A percentile compares a stretch with the other conserved stretches of the same genome.
These are phyloP conservation scores for Sarcophaga subvicina DNA, from an alignment of 2,888 invertebrate species.

Conservation along the genomic window DNA sequence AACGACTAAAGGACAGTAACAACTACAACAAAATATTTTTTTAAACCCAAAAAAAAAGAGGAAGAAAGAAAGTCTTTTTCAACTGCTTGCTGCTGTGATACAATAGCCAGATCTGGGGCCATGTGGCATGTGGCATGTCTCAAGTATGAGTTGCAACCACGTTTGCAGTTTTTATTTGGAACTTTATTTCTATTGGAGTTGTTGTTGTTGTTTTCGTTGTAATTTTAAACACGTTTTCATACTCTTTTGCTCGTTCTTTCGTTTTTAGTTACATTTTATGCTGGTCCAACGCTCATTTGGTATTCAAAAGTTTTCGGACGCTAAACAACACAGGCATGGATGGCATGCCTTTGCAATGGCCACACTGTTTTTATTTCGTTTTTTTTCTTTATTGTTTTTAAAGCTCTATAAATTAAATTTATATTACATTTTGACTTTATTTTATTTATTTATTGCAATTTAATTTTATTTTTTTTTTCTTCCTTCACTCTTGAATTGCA, in stretches of 20 bases:
- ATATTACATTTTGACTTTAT: conserved; percentile 30
- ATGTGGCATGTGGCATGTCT: neutral
- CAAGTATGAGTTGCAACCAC: conserved; percentile 13
- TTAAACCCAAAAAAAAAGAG: conserved; percentile 1
- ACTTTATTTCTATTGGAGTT: conserved; percentile 7
- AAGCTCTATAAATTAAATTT: conserved; percentile 48
- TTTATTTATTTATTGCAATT: conserved; percentile 33
- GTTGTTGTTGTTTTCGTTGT: conserved; percentile 5
- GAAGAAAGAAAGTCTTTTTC: conserved; percentile 31
- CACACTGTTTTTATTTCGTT: conserved; percentile 3
- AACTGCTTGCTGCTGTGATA: neutral
- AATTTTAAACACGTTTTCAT: conserved; percentile 62
- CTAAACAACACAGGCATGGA: conserved; percentile 8
- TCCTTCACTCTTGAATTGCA: neutral
- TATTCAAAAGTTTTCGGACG: conserved; percentile 63
- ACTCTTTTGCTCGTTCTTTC: conserved; percentile 4
- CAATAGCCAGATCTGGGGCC: neutral
- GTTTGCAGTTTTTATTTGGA: conserved; percentile 34
- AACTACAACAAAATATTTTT: neutral
- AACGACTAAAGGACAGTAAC: conserved; percentile 3
- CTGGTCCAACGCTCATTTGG: conserved; percentile 59
- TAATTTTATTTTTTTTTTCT: conserved; percentile 29
- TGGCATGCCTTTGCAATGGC: conserved; percentile 16
- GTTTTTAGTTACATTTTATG: conserved; percentile 3
- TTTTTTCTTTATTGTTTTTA: conserved; percentile 23